A percentile compares a stretch with the other conserved stretches of the same genome.
These are phyloP conservation scores for Labeo catla DNA, from an alignment of 2,113 vertebrate species.

Conservation along the genomic window DNA sequence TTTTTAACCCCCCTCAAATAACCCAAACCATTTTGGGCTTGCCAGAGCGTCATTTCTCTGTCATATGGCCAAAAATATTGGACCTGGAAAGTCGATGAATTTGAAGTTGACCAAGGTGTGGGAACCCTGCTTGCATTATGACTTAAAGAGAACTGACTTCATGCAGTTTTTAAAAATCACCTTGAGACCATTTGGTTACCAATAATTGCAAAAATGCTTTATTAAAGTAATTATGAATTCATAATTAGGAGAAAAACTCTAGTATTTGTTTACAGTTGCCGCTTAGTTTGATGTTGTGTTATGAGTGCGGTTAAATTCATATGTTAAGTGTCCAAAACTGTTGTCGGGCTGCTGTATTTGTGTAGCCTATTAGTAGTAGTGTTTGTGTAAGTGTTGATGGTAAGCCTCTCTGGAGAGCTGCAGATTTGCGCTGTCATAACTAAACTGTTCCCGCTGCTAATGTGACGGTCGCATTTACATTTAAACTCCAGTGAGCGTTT, in stretches of 20 bases:
- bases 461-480: constrained; percentile 39
- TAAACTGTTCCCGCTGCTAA: constrained; percentile 22
- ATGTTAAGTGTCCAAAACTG: background rate
- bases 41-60: too few species aligned
- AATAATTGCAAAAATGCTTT: background rate
- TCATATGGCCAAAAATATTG: too few species aligned
- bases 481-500: constrained; percentile 20
- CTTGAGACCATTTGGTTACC: background rate
- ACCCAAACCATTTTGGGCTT: too few species aligned
- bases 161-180: background rate
- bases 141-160: background rate
- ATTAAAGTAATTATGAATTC: background rate
- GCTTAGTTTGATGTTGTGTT: background rate
- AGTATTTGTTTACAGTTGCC: background rate
- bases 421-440: constrained; percentile 42
- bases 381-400: background rate
- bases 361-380: background rate
- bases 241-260: background rate
- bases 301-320: background rate
- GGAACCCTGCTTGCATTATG: background rate
- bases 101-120: too few species aligned
- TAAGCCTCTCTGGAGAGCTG: constrained; percentile 32
- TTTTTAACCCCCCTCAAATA: too few species aligned
- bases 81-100: too few species aligned
- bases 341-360: background rate